Percentiles rank a stretch among this genome's conserved stretches.
These are phyloP conservation scores for Nothobranchius kuhntae DNA, from an alignment of 2,113 vertebrate species.

Conservation along the genomic window DNA sequence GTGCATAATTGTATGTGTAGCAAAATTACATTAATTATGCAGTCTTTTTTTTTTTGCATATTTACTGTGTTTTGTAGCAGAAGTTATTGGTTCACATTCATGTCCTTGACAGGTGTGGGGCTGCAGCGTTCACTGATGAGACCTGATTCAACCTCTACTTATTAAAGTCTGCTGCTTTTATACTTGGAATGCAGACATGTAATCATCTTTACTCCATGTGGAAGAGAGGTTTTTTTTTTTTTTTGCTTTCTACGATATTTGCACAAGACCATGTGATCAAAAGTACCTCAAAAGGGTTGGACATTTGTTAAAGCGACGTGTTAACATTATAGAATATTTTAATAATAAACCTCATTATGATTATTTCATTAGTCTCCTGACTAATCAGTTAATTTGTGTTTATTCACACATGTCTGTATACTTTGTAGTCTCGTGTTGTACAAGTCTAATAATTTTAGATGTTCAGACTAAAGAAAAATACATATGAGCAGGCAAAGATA, in stretches of 20 bases:
- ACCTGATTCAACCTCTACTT: background rate
- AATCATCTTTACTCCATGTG: background rate
- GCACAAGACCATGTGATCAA: too few species aligned
- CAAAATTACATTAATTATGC: too few species aligned
- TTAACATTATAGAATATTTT: too few species aligned
- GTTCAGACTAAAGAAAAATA: slow-evolving; percentile 5
- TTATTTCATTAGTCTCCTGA: too few species aligned
- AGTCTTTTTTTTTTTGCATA: too few species aligned
- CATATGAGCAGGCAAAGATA: slow-evolving; percentile 8
- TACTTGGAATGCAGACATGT: background rate
- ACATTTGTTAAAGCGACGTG: too few species aligned
- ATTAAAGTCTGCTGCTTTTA: background rate
- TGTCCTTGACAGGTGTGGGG: slow-evolving; percentile 1
- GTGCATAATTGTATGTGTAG: too few species aligned
- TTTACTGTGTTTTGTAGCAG: background rate
- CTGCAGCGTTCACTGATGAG: background rate
- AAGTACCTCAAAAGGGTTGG: too few species aligned
- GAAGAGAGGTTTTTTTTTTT: background rate
- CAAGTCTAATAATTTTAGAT: background rate
- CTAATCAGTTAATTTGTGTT: too few species aligned
- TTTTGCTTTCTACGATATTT: too few species aligned
- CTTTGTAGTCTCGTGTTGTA: background rate
- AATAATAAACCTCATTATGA: too few species aligned
- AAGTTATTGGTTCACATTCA: background rate
- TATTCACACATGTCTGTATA: too few species aligned